Base-by-base conservation (phyloP, 2,888 invertebrate species). In the Ennomos quercinarius region DNA sequence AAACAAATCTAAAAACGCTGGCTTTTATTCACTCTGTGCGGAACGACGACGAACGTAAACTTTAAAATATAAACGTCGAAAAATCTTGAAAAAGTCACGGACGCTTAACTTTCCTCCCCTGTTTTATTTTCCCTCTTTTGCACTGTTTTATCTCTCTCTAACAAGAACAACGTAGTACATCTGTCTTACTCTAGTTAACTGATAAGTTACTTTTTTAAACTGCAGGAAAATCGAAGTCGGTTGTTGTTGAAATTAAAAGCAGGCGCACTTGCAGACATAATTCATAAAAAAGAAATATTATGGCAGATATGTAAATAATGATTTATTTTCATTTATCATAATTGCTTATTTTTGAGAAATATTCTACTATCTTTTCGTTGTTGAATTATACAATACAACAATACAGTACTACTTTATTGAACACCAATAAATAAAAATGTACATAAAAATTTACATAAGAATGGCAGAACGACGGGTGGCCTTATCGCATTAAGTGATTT, bases 81-180 rank as follows among this genome's bases (percentile, higher is more conserved):
- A 91, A 91, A 90, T 89, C 90, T 91, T 91, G 87, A 89, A 91
- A 66, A 92, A 92, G 93, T 93, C 93, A 93, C 92, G 92, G 93
- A 89, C 90, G 92, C 91, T 93, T 93, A 93, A 92, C 92, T 93
- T 91, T 90, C 86, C 87, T 90, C 92, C 91, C 91, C 91, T 84
- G 89, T 91, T 91, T 91, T 91, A 92, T 91, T 91, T 90, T 89
- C 90, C 91, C 90, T 89, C 83, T 84, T 81, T 80, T 81, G 78
- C 83, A 79, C 73, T 78, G 66, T 72, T 78, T 77, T 73, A 63
- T 71, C 76, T 64, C 60, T 66, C 72, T 67, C 71, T 61, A 53
- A 63, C 69, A 59, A 48, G 46, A 46, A 43, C 40, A 53, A 59
- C 52, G 71, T 69, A 69, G 72, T 74, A 77, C 78, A 76, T 73